A percentile compares a stretch with the other conserved stretches of the same genome.
phyloP scores from a whole-genome alignment of 1,140 invertebrate species.

The Drosophila neocordata region DNA sequence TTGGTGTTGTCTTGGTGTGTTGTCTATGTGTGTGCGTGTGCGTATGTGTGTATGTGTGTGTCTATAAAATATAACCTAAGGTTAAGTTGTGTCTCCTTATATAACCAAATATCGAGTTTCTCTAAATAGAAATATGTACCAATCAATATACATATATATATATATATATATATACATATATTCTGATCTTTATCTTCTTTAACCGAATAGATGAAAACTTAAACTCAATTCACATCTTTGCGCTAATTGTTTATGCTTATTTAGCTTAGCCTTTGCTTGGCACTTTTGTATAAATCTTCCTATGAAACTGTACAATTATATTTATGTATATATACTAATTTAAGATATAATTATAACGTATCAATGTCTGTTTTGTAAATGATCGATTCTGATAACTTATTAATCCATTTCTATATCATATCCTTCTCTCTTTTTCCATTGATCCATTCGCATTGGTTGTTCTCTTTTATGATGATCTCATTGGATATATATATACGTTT shows the following conservation, averaged over 20 bases:
- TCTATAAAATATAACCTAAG: not conserved
- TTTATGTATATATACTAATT: not conserved
- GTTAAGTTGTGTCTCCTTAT: conserved; percentile 3
- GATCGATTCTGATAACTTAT: not conserved
- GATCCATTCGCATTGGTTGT: not conserved
- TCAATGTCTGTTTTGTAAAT: not conserved
- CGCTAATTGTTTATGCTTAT: conserved; percentile 33
- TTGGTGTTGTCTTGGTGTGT: not conserved
- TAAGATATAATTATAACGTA: not conserved
- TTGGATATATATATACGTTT: not conserved
- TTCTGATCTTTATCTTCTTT: not conserved
- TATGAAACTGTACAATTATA: not conserved
- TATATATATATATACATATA: not conserved
- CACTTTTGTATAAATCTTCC: conserved; percentile 28
- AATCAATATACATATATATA: not conserved
- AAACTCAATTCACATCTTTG: not conserved
- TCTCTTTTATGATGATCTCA: not conserved
- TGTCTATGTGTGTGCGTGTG: not conserved
- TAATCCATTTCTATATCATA: not conserved
- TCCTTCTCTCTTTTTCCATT: conserved; percentile 2
- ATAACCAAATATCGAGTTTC: not conserved
- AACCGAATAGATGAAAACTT: not conserved
- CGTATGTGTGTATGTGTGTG: not conserved
- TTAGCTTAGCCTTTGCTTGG: conserved; percentile 48
- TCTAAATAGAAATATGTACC: not conserved